Base-by-base conservation (phyloP, 2,888 invertebrate species). In the Agrotis puta region DNA sequence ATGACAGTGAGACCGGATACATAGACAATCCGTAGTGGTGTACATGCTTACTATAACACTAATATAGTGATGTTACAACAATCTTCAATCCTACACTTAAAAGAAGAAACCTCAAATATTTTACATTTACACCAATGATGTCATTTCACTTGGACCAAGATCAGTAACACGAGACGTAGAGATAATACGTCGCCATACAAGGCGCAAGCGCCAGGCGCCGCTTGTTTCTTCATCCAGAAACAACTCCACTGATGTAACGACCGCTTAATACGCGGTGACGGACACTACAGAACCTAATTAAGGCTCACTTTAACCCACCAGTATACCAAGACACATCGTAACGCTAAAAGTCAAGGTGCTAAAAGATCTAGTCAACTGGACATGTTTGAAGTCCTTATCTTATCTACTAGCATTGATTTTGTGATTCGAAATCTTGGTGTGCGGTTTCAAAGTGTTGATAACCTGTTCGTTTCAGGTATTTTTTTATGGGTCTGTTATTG, bases 231-330 rank as follows among this genome's bases (percentile, higher is more conserved):
- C 95, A 95, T 92, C 95, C 95, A 94, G 95, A 94, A 95, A 95
- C 84, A 65, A 89, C 90, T 88, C 82, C 85, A 85, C 93, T 96
- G 96, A 96, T 95, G 95, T 93, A 96, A 94, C 94, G 95, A 93
- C 90, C 89, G 87, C 91, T 92, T 95, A 95, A 96, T 95, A 91
- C 91, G 91, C 90, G 85, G 84, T 93, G 95, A 96, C 95, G 95
- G 94, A 93, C 93, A 94, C 94, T 92, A 92, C 91, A 91, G 88
- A 92, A 91, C 92, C 95, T 95, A 96, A 96, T 95, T 96, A 96
- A 94, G 92, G 91, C 88, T 88, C 88, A 87, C 89, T 88, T 87
- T 82, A 65, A 73, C 50, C 62, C 79, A 83, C 93, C 92, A 92
- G 7, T 74, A 64, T 85, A 85, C n/a, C 33, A 62, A 79, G 90